These are phyloP conservation scores for Sitobion miscanthi DNA, from an alignment of 1,140 invertebrate species.

Conservation along the genomic window DNA sequence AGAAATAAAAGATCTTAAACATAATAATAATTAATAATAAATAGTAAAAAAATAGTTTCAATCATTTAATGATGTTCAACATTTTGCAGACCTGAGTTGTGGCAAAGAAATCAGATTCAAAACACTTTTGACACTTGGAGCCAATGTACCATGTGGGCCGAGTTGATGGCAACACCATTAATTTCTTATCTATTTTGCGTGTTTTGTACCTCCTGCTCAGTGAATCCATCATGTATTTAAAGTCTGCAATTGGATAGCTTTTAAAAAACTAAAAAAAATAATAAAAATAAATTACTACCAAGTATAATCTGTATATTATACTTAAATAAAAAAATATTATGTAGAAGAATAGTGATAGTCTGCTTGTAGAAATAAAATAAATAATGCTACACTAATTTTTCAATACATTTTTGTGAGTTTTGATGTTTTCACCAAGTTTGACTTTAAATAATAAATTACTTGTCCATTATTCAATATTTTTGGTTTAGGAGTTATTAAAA, in stretches of 20 bases:
- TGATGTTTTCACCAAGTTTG: no score
- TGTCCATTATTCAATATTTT: no score
- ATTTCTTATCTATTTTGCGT: constrained; percentile 30
- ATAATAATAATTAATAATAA: constrained; percentile 23
- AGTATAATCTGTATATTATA: not conserved
- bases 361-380: no score
- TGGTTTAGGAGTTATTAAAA: no score
- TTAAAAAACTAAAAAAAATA: constrained; percentile 29
- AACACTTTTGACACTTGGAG: constrained; percentile 48
- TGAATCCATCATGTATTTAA: constrained; percentile 23
- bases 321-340: not conserved
- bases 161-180: constrained; percentile 36
- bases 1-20: constrained; percentile 23
- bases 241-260: not conserved
- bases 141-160: constrained; percentile 34
- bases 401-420: no score
- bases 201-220: constrained; percentile 31
- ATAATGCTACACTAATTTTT: no score
- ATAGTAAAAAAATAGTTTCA: not conserved
- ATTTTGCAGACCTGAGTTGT: constrained; percentile 41
- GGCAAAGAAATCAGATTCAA: constrained; percentile 38
- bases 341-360: no score
- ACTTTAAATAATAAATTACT: no score
- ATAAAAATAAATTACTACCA: not conserved
- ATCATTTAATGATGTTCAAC: constrained; percentile 15